phyloP scores from a whole-genome alignment of 2,888 invertebrate genomes.

The Dicyrtoma fusca region DNA sequence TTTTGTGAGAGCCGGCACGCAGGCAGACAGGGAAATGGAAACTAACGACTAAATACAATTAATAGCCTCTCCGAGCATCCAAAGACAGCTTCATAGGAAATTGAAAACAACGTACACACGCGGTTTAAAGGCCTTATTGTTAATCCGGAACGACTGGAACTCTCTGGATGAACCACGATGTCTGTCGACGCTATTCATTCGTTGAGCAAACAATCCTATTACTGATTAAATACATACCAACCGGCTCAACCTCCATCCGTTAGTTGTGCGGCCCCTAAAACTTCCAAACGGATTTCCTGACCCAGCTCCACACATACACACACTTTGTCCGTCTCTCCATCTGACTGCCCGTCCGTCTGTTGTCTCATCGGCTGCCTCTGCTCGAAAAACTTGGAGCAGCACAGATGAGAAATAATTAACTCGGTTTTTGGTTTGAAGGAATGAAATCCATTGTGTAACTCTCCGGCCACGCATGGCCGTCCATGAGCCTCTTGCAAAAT shows the following conservation, averaged over 20 bases:
- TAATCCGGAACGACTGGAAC: slow-evolving; percentile 23
- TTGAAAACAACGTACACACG: slow-evolving; percentile 1
- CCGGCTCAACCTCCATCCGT: neutral
- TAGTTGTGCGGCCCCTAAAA: slow-evolving; percentile 2
- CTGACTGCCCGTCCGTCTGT: neutral
- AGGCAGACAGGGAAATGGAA: slow-evolving; percentile 5
- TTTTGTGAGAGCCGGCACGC: too few species aligned
- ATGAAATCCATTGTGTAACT: too few species aligned
- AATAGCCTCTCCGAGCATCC: too few species aligned
- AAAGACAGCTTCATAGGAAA: too few species aligned
- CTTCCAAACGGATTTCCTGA: too few species aligned
- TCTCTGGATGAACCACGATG: slow-evolving; percentile 15
- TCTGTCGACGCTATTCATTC: slow-evolving; percentile 12
- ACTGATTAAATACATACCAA: slow-evolving; percentile 1
- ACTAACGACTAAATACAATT: neutral
- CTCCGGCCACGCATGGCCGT: too few species aligned
- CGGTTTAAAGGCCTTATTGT: slow-evolving; percentile 24
- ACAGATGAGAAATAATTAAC: neutral
- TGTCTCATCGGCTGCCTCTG: neutral
- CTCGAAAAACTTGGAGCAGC: neutral
- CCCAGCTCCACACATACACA: too few species aligned
- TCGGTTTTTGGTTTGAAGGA: too few species aligned
- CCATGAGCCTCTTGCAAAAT: too few species aligned
- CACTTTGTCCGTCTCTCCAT: slow-evolving; percentile 1
- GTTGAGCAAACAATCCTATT: slow-evolving; percentile 18